Percentiles rank a stretch among this genome's conserved stretches.
Evolutionary conservation across 2,797 vertebrate species (phyloP).

Genomic region (Diceros bicornis): DNA sequence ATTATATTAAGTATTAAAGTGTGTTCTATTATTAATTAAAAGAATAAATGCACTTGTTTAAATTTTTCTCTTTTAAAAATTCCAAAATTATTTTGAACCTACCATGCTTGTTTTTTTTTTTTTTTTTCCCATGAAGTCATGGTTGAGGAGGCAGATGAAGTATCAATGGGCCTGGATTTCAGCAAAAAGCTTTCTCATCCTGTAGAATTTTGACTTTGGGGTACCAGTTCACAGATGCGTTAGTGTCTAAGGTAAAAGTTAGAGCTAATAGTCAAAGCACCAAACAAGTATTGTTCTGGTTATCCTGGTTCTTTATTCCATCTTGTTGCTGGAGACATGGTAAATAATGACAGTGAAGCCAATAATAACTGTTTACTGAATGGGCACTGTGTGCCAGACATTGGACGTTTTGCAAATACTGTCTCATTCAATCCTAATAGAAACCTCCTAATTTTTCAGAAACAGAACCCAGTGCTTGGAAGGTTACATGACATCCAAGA

Average conservation of each 20-base stretch:
- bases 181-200: background rate
- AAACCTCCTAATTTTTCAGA: background rate
- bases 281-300: background rate
- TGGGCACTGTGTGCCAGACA: background rate
- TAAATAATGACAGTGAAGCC: background rate
- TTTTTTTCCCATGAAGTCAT: background rate
- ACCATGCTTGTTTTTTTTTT: background rate
- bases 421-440: background rate
- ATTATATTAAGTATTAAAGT: background rate
- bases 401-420: background rate
- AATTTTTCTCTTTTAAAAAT: constrained; percentile 4
- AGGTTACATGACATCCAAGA: background rate
- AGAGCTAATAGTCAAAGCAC: background rate
- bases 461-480: background rate
- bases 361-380: background rate
- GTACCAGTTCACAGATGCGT: background rate
- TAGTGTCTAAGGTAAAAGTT: background rate
- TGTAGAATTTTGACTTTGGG: background rate
- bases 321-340: background rate
- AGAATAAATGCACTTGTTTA: background rate
- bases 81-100: background rate
- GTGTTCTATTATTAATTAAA: background rate
- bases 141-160: background rate
- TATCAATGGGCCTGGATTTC: background rate
- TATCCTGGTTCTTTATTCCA: background rate